Conservation (phyloP, 2,888 invertebrate species). For the Amphiduros pacificus region DNA sequence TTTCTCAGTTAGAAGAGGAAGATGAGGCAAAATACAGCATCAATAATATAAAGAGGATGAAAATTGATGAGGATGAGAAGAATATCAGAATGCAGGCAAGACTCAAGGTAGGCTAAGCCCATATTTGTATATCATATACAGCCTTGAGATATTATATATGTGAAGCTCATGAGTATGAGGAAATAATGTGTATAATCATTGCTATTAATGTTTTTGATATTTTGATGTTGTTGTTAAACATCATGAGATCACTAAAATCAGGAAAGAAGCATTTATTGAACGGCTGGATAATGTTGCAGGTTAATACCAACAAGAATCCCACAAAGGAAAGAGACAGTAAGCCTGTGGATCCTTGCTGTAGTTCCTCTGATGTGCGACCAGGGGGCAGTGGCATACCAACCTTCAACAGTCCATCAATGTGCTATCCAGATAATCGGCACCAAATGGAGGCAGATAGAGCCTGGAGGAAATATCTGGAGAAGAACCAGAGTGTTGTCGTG, state of each 20-base stretch:
- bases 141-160: too few species aligned
- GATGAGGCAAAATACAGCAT: conserved; percentile 26
- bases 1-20: conserved; percentile 10
- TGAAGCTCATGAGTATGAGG: too few species aligned
- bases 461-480: conserved; percentile 65
- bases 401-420: too few species aligned
- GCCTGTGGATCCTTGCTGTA: too few species aligned
- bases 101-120: background rate
- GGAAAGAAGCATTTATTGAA: too few species aligned
- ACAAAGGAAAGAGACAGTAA: background rate
- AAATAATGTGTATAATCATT: too few species aligned
- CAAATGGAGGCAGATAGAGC: conserved; percentile 63
- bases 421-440: conserved; percentile 25
- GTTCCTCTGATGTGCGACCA: too few species aligned
- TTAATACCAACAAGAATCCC: conserved; percentile 37
- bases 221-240: too few species aligned
- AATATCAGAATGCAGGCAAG: conserved; percentile 24
- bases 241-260: too few species aligned
- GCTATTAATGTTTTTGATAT: too few species aligned
- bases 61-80: conserved; percentile 43
- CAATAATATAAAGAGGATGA: conserved; percentile 48
- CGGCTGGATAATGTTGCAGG: conserved; percentile 35
- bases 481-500: conserved; percentile 67
- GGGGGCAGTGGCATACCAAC: too few species aligned
- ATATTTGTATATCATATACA: too few species aligned